Percentiles rank a stretch among this genome's conserved stretches.
Evolutionary conservation across 2,888 invertebrate species (phyloP).

Genomic region (Malacosoma neustria): DNA sequence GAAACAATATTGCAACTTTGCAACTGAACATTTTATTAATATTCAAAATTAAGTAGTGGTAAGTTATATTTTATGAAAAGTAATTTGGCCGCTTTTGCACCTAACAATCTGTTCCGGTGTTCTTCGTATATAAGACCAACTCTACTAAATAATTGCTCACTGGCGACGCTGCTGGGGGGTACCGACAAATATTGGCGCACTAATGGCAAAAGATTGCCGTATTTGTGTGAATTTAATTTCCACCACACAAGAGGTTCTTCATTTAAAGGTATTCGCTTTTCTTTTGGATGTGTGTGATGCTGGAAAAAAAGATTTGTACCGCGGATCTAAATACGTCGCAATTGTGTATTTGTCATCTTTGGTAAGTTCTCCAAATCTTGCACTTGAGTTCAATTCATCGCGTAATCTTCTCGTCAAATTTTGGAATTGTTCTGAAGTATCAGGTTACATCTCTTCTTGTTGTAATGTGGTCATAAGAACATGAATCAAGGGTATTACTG

Average conservation of each 20-base stretch:
- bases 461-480: constrained; percentile 12
- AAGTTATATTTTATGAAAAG: no score
- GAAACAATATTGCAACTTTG: no score
- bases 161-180: no score
- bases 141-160: no score
- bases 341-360: constrained; percentile 10
- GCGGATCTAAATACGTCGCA: no score
- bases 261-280: constrained; percentile 13
- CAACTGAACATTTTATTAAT: no score
- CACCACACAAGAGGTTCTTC: constrained; percentile 13
- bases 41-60: no score
- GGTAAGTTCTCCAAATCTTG: constrained; percentile 12
- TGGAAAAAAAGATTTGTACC: constrained; percentile 13
- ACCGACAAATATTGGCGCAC: constrained; percentile 9
- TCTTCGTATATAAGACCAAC: no score
- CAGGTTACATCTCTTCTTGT: constrained; percentile 11
- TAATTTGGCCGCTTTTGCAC: no score
- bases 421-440: constrained; percentile 12
- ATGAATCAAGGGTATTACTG: constrained; percentile 11
- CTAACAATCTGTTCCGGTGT: no score
- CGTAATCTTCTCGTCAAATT: constrained; percentile 13
- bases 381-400: constrained; percentile 11
- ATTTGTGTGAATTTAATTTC: constrained; percentile 11
- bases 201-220: constrained; percentile 8
- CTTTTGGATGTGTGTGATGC: constrained; percentile 12